These are phyloP conservation scores for Prinia subflava DNA, from an alignment of 2,113 vertebrate genomes.

Conservation along the genomic window DNA sequence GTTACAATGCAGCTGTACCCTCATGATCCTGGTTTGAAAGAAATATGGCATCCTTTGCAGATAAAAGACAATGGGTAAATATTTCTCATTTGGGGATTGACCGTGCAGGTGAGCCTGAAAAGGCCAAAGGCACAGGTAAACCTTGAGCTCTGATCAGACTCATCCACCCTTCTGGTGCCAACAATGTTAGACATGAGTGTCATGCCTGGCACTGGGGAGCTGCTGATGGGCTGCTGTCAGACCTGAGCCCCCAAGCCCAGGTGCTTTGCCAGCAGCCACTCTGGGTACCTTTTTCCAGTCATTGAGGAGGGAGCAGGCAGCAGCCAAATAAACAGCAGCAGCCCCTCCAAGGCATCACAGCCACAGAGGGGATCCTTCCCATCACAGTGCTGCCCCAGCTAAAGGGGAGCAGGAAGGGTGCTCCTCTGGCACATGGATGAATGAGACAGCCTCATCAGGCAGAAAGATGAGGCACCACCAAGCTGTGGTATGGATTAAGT, in stretches of 20 bases:
- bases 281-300: not conserved
- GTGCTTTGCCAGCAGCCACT: not conserved
- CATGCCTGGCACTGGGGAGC: not conserved
- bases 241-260: not conserved
- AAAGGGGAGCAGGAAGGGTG: fast-evolving
- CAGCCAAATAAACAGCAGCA: not conserved
- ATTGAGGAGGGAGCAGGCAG: not conserved
- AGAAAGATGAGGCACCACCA: not conserved
- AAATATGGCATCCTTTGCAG: not conserved
- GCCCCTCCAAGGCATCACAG: fast-evolving
- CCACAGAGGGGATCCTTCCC: fast-evolving
- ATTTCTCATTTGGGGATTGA: not conserved
- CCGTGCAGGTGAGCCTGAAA: not conserved
- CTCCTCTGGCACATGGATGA: not conserved
- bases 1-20: not conserved
- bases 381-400: not conserved
- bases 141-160: not conserved
- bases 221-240: not conserved
- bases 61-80: not conserved
- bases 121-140: not conserved
- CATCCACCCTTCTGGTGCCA: not conserved
- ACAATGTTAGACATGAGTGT: not conserved
- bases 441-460: not conserved
- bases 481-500: not conserved
- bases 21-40: not conserved